Conservation (phyloP, 2,113 vertebrate species). For the Urocitellus parryii region DNA sequence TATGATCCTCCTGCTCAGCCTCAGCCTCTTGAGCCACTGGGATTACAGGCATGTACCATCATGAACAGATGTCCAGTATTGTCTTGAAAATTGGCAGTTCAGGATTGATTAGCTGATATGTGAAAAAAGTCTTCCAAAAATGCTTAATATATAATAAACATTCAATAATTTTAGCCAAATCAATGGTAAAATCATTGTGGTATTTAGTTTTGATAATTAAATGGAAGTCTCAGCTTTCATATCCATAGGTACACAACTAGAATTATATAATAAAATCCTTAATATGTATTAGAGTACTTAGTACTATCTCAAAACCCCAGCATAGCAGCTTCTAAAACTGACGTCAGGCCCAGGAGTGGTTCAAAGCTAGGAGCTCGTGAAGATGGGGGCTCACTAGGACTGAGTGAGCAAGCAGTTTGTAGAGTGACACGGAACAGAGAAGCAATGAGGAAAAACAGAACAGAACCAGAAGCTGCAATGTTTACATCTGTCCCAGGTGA, state of each 20-base stretch:
- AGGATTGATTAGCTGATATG: neutral
- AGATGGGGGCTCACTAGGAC: neutral
- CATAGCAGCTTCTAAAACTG: neutral
- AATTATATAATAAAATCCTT: neutral
- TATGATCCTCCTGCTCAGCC: no score
- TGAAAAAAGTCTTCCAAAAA: neutral
- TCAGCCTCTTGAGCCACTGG: no score
- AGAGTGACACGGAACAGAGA: neutral
- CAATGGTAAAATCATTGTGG: neutral
- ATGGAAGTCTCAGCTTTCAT: neutral
- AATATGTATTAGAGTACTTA: neutral
- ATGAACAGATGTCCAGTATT: neutral
- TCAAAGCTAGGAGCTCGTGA: no score
- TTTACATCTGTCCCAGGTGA: no score
- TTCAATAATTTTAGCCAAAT: neutral
- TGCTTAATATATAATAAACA: neutral
- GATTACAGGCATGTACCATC: no score
- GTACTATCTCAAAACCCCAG: neutral
- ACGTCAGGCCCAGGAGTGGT: neutral
- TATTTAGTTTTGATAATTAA: conserved; percentile 1
- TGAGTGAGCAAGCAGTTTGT: neutral
- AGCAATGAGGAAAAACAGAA: neutral
- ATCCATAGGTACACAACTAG: neutral
- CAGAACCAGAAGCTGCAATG: no score
- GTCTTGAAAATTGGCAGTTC: neutral